Conservation (phyloP, 1,140 invertebrate genomes). For the Camponotus vicinus region DNA sequence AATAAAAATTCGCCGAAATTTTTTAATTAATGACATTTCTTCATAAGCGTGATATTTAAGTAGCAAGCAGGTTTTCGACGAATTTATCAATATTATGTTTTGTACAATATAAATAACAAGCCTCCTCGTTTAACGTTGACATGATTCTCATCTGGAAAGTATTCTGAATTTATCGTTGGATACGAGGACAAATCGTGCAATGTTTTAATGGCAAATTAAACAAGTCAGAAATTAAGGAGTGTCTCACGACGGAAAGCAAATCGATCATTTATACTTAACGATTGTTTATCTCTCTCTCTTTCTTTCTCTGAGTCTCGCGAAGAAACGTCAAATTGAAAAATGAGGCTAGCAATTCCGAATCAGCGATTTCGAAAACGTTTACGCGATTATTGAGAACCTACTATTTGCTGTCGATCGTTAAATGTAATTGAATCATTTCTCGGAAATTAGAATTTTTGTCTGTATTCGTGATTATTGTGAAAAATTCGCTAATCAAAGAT, state of each 20-base stretch:
- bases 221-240: background rate
- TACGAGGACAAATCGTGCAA: background rate
- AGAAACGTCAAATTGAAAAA: slow-evolving; percentile 21
- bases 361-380: slow-evolving; percentile 13
- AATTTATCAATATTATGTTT: background rate
- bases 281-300: background rate
- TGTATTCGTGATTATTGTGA: slow-evolving; percentile 13
- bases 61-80: background rate
- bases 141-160: slow-evolving; percentile 10
- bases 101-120: background rate
- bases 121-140: background rate
- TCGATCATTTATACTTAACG: slow-evolving; percentile 14
- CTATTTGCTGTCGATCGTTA: slow-evolving; percentile 44
- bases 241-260: background rate
- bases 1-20: background rate
- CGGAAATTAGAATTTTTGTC: slow-evolving; percentile 11
- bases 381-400: slow-evolving; percentile 3
- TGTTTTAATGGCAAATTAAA: slow-evolving; percentile 2
- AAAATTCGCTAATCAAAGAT: slow-evolving; percentile 22
- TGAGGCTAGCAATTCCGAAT: slow-evolving; percentile 13
- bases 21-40: background rate
- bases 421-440: slow-evolving; percentile 31
- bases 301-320: background rate
- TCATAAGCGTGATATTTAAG: background rate
- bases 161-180: background rate